Conservation (phyloP, 2,797 vertebrate genomes). For the Monodelphis domestica region DNA sequence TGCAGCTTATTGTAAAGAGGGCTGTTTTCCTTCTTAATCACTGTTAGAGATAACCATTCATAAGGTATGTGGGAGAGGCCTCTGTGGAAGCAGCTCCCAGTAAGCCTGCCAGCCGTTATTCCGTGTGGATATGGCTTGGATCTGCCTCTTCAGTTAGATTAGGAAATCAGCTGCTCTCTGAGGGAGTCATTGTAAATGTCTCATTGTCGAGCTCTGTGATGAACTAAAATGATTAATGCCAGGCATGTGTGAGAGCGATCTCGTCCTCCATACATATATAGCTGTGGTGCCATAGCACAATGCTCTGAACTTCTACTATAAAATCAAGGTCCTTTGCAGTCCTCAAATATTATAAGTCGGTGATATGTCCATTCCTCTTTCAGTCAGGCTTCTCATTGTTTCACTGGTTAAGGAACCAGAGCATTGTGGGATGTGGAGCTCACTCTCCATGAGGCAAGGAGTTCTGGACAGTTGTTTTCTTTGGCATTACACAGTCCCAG, state of each 20-base stretch:
- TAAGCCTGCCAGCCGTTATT: neutral
- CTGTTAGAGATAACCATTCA: constrained; percentile 55
- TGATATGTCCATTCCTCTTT: neutral
- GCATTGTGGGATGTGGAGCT: neutral
- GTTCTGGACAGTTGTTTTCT: neutral
- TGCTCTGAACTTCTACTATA: neutral
- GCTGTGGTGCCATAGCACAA: neutral
- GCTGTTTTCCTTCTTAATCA: constrained; percentile 56
- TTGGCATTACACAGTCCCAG: neutral
- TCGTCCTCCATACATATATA: neutral
- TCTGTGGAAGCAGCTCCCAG: constrained; percentile 5
- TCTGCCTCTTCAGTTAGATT: neutral
- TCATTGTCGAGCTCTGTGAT: neutral
- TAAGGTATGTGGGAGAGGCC: constrained; percentile 10
- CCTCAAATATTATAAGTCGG: neutral
- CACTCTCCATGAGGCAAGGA: neutral
- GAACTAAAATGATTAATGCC: neutral
- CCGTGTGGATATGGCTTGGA: neutral
- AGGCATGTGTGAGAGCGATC: neutral
- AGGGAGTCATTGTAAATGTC: neutral
- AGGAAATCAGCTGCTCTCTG: constrained; percentile 12
- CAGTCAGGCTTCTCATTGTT: neutral
- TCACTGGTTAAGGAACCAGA: neutral
- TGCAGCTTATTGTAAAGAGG: constrained; percentile 52
- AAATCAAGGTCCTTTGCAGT: neutral